Evolutionary conservation across 2,113 vertebrate genomes (phyloP).

Genomic region (mouse (Mus musculus)): DNA sequence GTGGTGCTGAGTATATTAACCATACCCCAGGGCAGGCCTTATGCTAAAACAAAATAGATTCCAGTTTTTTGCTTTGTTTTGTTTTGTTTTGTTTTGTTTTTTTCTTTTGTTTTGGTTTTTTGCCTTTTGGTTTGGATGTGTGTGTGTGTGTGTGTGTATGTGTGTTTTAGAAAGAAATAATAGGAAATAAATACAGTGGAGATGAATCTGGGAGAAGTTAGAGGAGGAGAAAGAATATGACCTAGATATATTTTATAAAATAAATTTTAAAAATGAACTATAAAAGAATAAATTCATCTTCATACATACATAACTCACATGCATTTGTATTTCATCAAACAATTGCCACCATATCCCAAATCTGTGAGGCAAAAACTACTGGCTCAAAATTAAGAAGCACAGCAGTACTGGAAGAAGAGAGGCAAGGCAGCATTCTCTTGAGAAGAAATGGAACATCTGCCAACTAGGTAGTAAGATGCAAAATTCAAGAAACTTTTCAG

Average conservation of each 20-base stretch:
- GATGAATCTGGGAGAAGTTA: not conserved
- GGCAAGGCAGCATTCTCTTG: not conserved
- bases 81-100: too few species aligned
- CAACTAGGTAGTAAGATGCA: not conserved
- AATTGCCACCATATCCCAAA: not conserved
- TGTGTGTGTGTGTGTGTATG: not conserved
- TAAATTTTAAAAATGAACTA: not conserved
- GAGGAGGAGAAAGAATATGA: not conserved
- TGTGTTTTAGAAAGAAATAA: not conserved
- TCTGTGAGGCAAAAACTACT: not conserved
- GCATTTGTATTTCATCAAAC: not conserved
- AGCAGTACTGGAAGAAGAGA: not conserved
- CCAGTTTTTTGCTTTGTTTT: too few species aligned
- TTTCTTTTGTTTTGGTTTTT: not conserved
- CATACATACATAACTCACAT: not conserved
- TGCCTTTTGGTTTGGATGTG: not conserved
- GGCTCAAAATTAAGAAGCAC: not conserved
- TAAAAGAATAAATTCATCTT: not conserved
- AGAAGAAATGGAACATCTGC: constrained; percentile 36
- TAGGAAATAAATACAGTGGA: not conserved
- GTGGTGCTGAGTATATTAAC: not conserved
- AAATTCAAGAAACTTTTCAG: constrained; percentile 49
- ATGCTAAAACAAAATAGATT: not conserved
- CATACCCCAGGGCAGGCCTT: not conserved
- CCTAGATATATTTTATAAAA: not conserved